Conservation (phyloP, 1,140 invertebrate species). For the Trypoxylus dichotomus region DNA sequence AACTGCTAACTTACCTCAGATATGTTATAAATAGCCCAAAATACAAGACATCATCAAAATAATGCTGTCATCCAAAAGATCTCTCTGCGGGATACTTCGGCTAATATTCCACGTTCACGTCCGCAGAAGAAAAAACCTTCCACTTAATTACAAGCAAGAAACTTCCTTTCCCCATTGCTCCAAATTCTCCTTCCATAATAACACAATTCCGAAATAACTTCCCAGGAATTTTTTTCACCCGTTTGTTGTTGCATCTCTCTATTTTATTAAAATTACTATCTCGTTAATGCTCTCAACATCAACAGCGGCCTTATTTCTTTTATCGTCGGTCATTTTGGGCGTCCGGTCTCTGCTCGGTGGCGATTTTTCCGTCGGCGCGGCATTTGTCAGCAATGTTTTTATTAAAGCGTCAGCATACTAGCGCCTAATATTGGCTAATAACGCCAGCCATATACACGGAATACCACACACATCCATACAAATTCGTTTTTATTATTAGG, state of each 20-base stretch:
- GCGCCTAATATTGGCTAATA: conserved; percentile 21
- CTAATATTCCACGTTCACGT: too few species aligned
- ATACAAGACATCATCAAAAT: too few species aligned
- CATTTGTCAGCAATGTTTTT: conserved; percentile 14
- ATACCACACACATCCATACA: conserved; percentile 3
- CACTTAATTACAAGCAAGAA: too few species aligned
- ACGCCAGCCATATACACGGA: background rate
- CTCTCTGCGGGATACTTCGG: too few species aligned
- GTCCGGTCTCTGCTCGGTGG: background rate
- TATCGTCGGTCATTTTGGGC: background rate
- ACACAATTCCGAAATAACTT: background rate
- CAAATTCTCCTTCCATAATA: background rate
- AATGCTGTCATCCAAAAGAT: too few species aligned
- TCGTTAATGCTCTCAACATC: background rate
- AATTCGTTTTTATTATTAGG: conserved; percentile 25
- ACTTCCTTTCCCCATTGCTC: background rate
- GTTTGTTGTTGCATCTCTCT: background rate
- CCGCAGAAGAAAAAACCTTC: too few species aligned
- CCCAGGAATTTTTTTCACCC: background rate
- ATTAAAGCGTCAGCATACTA: background rate
- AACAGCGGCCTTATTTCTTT: background rate
- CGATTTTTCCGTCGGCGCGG: background rate
- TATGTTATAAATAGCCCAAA: too few species aligned
- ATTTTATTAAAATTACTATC: background rate
- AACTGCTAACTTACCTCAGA: too few species aligned